phyloP scores from a whole-genome alignment of 2,113 vertebrate genomes.

The Passerina amoena region DNA sequence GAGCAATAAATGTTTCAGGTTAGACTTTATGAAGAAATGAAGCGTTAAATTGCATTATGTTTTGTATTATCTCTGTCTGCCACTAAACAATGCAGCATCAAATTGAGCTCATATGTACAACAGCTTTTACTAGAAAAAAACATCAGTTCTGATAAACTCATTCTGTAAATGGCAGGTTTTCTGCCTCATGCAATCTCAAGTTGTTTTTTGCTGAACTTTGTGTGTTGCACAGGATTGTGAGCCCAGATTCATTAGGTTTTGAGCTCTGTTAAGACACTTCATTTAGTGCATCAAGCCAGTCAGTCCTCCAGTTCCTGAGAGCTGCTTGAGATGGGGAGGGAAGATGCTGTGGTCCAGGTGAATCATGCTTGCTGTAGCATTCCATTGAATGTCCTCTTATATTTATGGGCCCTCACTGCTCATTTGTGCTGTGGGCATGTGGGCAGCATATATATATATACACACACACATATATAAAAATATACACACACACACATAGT shows the following conservation, averaged over 20 bases:
- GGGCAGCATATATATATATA: no score
- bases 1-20: slow-evolving; percentile 25
- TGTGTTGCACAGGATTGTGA: not conserved
- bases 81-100: slow-evolving; percentile 44
- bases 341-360: not conserved
- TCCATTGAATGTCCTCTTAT: not conserved
- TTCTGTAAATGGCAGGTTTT: slow-evolving; percentile 5
- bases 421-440: accelerated
- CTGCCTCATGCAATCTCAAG: not conserved
- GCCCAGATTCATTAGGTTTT: not conserved
- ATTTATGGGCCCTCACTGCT: not conserved
- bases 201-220: not conserved
- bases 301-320: not conserved
- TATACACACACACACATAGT: no score
- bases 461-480: no score
- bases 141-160: slow-evolving; percentile 32
- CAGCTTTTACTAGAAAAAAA: slow-evolving; percentile 41
- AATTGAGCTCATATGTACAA: slow-evolving; percentile 48
- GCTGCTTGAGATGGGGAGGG: not conserved
- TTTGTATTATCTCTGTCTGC: slow-evolving; percentile 64
- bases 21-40: slow-evolving; percentile 60
- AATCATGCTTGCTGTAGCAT: accelerated
- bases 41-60: slow-evolving; percentile 61
- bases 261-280: not conserved
- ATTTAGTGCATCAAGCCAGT: not conserved